Evolutionary conservation across 2,113 vertebrate genomes (phyloP).

Genomic region (Oryctolagus cuniculus): mOryCun1.1 NC_091432.1:219732501-219733000

Average conservation of each 20-base stretch:
- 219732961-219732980: background rate
- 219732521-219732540: background rate
- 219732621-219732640: background rate
- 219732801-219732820: background rate
- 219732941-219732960: background rate
- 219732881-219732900: slow-evolving; percentile 2
- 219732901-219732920: slow-evolving; percentile 16
- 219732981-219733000: background rate
- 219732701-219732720: accelerated
- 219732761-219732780: background rate
- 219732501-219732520: background rate
- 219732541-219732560: background rate
- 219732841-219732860: background rate
- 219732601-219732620: background rate
- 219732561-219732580: background rate
- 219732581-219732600: background rate
- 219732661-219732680: background rate
- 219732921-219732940: background rate
- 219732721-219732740: background rate
- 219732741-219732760: background rate
- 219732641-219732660: background rate
- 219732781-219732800: background rate
- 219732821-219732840: background rate
- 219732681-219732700: background rate
- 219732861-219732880: background rate